Percentiles rank a stretch among this genome's conserved stretches.
Evolutionary conservation across 2,797 vertebrate species (phyloP).

Genomic region (Rhinoraja longicauda): DNA sequence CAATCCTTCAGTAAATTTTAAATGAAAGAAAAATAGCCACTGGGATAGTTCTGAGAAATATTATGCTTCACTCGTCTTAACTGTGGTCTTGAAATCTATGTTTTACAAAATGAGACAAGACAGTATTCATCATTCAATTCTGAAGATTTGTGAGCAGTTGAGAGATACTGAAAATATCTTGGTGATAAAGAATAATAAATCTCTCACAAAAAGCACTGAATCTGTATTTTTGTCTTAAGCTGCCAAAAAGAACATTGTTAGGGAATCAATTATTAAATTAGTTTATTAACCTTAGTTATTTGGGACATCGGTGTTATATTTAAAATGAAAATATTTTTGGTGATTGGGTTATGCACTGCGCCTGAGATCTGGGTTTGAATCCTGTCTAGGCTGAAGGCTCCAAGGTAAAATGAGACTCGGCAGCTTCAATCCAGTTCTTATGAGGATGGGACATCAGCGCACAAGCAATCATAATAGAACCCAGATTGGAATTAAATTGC

Average conservation of each 20-base stretch:
- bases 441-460: background rate
- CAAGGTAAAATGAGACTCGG: background rate
- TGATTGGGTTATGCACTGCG: background rate
- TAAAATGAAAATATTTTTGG: background rate
- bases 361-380: background rate
- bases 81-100: background rate
- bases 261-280: background rate
- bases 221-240: background rate
- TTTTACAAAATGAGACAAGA: conserved; percentile 16
- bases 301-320: background rate
- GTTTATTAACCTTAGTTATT: background rate
- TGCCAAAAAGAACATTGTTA: background rate
- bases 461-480: background rate
- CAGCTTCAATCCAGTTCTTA: no score
- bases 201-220: background rate
- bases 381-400: background rate
- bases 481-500: background rate
- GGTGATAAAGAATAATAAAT: background rate
- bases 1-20: conserved; percentile 30
- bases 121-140: conserved; percentile 11
- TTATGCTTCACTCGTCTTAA: background rate
- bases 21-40: conserved; percentile 24
- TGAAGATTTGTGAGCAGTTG: conserved; percentile 35
- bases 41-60: background rate
- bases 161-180: conserved; percentile 6